These are phyloP conservation scores for Bedellia somnulentella DNA, from an alignment of 2,888 invertebrate genomes.

Conservation along the genomic window DNA sequence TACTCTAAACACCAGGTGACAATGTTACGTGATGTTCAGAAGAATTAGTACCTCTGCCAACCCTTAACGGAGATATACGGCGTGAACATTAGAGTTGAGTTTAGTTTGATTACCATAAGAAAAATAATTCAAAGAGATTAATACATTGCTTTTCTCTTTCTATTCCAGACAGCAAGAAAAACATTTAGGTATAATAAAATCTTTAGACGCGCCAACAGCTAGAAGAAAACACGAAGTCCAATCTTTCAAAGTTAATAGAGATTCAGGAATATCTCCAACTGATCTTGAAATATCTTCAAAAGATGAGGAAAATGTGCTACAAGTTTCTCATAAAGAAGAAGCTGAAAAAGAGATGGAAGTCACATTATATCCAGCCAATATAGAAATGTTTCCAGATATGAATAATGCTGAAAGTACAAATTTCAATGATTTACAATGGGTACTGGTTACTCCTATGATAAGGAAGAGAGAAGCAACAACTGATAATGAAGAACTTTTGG, in stretches of 20 bases:
- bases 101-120: no score
- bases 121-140: no score
- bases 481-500: slow-evolving; percentile 18
- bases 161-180: slow-evolving; percentile 75
- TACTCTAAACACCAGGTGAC: no score
- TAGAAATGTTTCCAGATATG: not conserved
- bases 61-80: no score
- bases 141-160: no score
- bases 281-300: slow-evolving; percentile 18
- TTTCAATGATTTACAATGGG: slow-evolving; percentile 31
- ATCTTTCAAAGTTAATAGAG: slow-evolving; percentile 41
- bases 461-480: slow-evolving; percentile 30
- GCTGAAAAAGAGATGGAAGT: not conserved
- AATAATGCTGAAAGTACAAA: slow-evolving; percentile 14
- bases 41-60: no score
- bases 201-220: slow-evolving; percentile 42
- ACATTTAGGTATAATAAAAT: slow-evolving; percentile 72
- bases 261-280: slow-evolving; percentile 19
- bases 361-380: slow-evolving; percentile 1
- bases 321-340: no score
- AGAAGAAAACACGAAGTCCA: slow-evolving; percentile 53
- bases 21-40: no score
- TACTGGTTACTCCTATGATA: slow-evolving; percentile 37
- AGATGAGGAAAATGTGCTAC: slow-evolving; percentile 5
- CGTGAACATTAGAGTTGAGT: no score